These are phyloP conservation scores for Anastrepha obliqua DNA, from an alignment of 1,140 invertebrate species.

Conservation along the genomic window DNA sequence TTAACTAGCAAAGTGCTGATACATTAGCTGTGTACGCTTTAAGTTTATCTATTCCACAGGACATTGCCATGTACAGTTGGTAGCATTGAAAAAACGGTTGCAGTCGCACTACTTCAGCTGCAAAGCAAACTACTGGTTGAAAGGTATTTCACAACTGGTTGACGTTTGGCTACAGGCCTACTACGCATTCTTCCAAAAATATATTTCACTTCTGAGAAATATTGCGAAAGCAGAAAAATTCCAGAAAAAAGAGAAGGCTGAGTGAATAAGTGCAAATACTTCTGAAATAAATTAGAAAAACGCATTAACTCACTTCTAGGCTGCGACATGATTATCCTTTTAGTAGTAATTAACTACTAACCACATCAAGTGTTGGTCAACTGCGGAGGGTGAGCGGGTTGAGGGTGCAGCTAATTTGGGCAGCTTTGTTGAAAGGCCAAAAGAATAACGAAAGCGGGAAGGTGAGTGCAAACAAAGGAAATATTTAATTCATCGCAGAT, in stretches of 20 bases:
- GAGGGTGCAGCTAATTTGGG: not conserved
- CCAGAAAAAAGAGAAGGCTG: not conserved
- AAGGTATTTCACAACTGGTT: too few species aligned
- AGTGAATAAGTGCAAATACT: constrained; percentile 32
- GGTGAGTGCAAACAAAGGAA: not conserved
- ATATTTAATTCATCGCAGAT: too few species aligned
- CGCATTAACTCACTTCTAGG: constrained; percentile 63
- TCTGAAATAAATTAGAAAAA: constrained; percentile 62
- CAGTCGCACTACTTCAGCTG: too few species aligned
- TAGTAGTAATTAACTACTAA: constrained; percentile 72
- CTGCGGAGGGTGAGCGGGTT: too few species aligned
- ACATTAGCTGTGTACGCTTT: too few species aligned
- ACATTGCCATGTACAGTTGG: too few species aligned
- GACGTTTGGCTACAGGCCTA: too few species aligned
- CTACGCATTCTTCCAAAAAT: too few species aligned
- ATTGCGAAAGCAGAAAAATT: not conserved
- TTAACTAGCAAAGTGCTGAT: too few species aligned
- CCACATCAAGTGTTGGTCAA: constrained; percentile 58
- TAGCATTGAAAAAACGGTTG: too few species aligned
- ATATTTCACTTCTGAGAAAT: not conserved
- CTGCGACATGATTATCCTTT: constrained; percentile 72
- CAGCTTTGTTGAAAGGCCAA: not conserved
- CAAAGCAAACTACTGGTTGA: too few species aligned
- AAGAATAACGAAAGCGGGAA: not conserved
- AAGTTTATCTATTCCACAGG: too few species aligned